Conservation (phyloP, 1,140 invertebrate species). For the Rhopalosiphum maidis region DNA sequence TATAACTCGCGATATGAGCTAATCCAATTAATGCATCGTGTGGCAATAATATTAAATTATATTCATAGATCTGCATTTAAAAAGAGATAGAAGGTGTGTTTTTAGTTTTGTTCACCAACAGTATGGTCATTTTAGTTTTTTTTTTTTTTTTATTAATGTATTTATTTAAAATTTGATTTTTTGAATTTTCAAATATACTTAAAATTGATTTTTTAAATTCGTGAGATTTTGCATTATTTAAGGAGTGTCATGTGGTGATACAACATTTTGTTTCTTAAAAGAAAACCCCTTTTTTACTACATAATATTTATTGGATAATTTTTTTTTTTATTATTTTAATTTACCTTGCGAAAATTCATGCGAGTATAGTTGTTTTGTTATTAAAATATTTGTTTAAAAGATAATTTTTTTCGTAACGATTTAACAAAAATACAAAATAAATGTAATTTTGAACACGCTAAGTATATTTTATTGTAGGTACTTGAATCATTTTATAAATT, state of each 20-base stretch:
- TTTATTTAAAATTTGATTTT: neutral
- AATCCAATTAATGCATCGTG: neutral
- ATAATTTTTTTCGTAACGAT: neutral
- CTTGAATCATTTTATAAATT: too few relatives aligned
- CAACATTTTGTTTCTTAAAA: neutral
- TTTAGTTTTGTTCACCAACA: too few relatives aligned
- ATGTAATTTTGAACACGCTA: too few relatives aligned
- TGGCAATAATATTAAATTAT: neutral
- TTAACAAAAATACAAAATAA: neutral
- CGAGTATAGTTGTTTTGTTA: neutral
- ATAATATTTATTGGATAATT: neutral
- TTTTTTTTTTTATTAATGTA: neutral
- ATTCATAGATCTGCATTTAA: neutral
- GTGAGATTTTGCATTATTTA: neutral
- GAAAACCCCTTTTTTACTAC: neutral
- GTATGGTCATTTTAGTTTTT: too few relatives aligned
- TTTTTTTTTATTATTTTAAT: neutral
- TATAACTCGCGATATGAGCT: neutral
- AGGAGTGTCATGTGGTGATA: neutral
- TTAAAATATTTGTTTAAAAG: neutral
- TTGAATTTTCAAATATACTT: neutral
- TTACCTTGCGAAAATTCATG: neutral
- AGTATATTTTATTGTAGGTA: too few relatives aligned
- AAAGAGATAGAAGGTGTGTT: neutral
- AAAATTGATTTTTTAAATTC: too few relatives aligned